Conservation (phyloP, 2,797 vertebrate species). For the Melanotaenia maccullochi region DNA sequence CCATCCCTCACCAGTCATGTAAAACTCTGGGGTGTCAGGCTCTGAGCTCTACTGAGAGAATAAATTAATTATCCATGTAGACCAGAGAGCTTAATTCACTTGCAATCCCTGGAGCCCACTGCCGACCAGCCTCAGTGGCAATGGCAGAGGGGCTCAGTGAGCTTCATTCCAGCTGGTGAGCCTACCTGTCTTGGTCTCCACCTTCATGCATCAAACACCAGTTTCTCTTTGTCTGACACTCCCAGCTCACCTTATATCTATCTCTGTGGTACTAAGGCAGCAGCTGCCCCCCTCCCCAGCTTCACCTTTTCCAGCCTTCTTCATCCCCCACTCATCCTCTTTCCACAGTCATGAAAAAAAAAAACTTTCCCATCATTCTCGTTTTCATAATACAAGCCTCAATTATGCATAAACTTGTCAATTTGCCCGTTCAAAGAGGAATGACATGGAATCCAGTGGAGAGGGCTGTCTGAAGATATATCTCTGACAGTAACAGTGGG, state of each 20-base stretch:
- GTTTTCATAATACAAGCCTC: constrained; percentile 74
- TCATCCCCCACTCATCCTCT: constrained; percentile 46
- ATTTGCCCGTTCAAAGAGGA: constrained; percentile 77
- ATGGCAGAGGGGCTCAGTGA: constrained; percentile 2
- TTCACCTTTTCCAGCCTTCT: constrained; percentile 35
- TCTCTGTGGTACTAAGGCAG: constrained; percentile 30
- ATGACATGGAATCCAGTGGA: constrained; percentile 76
- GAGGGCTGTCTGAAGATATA: constrained; percentile 75
- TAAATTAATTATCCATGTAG: constrained; percentile 60
- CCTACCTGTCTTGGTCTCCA: constrained; percentile 31
- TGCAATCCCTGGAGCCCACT: constrained; percentile 47
- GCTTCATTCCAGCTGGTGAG: constrained; percentile 28
- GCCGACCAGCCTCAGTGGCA: constrained; percentile 32
- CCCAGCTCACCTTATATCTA: constrained; percentile 37
- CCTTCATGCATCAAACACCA: constrained; percentile 46
- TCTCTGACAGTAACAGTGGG: constrained; percentile 65
- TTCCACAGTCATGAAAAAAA: constrained; percentile 38
- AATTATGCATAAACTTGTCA: constrained; percentile 81
- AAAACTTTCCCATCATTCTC: constrained; percentile 59
- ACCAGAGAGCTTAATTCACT: constrained; percentile 60
- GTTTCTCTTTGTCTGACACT: constrained; percentile 46
- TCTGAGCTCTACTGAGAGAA: constrained; percentile 44
- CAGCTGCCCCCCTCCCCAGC: constrained; percentile 5
- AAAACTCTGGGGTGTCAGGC: constrained; percentile 10
- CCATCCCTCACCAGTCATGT: constrained; percentile 20